phyloP scores from a whole-genome alignment of 2,113 vertebrate genomes.

The Noctilio leporinus region DNA sequence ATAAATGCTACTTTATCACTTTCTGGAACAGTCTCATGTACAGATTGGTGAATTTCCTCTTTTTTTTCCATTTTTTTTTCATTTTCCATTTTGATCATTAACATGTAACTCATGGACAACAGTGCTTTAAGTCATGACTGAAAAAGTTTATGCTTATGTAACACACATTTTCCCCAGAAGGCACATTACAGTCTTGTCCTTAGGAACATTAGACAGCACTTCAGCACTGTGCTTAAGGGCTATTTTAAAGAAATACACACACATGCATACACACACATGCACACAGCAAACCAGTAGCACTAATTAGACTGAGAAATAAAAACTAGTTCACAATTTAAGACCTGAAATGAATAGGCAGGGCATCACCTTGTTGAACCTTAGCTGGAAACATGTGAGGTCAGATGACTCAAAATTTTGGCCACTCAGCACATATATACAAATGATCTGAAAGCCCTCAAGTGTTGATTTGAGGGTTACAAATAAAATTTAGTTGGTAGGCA shows the following conservation, averaged over 20 bases:
- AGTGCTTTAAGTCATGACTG: background rate
- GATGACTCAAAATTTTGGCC: background rate
- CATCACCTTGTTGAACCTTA: background rate
- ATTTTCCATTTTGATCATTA: background rate
- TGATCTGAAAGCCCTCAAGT: background rate
- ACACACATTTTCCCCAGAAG: background rate
- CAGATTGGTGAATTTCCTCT: background rate
- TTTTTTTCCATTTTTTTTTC: background rate
- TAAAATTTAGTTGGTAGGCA: background rate
- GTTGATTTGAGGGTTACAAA: background rate
- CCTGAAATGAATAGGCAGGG: background rate
- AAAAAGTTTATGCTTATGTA: background rate
- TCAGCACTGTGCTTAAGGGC: background rate
- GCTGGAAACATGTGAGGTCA: fast-evolving
- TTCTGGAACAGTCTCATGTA: background rate
- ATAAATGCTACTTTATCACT: background rate
- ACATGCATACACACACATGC: background rate
- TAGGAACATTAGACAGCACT: background rate
- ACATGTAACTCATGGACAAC: background rate
- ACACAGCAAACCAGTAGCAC: background rate
- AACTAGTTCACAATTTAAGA: background rate
- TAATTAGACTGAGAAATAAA: background rate
- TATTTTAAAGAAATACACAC: background rate
- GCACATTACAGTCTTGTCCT: background rate
- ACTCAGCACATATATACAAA: background rate